Conservation (phyloP, 2,888 invertebrate species). For the Tetranychus piercei region DNA sequence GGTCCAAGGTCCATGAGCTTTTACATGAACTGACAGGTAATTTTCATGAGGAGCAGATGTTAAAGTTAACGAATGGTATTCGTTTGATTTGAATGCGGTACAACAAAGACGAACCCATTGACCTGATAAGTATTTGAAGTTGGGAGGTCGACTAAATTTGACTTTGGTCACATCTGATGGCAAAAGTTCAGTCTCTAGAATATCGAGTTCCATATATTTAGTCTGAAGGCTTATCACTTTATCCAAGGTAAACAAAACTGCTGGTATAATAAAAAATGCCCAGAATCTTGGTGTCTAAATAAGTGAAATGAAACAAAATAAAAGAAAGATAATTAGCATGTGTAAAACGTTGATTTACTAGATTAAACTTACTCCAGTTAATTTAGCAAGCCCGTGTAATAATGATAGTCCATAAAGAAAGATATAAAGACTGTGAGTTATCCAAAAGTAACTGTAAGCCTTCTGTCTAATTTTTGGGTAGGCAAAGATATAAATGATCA, state of each 20-base stretch:
- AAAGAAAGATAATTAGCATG: neutral
- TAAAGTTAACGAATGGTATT: slow-evolving; percentile 84
- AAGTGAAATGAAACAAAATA: slow-evolving; percentile 19
- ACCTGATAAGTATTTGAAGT: slow-evolving; percentile 54
- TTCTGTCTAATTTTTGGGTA: slow-evolving; percentile 76
- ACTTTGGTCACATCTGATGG: slow-evolving; percentile 53
- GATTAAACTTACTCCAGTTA: slow-evolving; percentile 53
- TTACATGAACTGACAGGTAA: slow-evolving; percentile 81
- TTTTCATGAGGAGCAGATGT: slow-evolving; percentile 92
- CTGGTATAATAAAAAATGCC: slow-evolving; percentile 81
- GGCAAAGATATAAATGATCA: slow-evolving; percentile 87
- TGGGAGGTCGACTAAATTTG: slow-evolving; percentile 83
- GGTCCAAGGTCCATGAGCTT: slow-evolving; percentile 80
- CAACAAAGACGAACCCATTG: slow-evolving; percentile 52
- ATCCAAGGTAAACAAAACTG: slow-evolving; percentile 68
- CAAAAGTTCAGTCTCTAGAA: slow-evolving; percentile 73
- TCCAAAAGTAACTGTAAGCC: slow-evolving; percentile 88
- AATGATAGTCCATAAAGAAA: slow-evolving; percentile 64
- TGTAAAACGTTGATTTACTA: neutral
- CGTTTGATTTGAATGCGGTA: slow-evolving; percentile 66
- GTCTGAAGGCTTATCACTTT: slow-evolving; percentile 78
- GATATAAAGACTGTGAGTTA: slow-evolving; percentile 72
- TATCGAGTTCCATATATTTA: slow-evolving; percentile 74
- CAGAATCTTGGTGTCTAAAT: slow-evolving; percentile 56
- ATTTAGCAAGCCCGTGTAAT: slow-evolving; percentile 69